These are phyloP conservation scores for Thryonomys swinderianus DNA, from an alignment of 2,113 vertebrate species.

Conservation along the genomic window DNA sequence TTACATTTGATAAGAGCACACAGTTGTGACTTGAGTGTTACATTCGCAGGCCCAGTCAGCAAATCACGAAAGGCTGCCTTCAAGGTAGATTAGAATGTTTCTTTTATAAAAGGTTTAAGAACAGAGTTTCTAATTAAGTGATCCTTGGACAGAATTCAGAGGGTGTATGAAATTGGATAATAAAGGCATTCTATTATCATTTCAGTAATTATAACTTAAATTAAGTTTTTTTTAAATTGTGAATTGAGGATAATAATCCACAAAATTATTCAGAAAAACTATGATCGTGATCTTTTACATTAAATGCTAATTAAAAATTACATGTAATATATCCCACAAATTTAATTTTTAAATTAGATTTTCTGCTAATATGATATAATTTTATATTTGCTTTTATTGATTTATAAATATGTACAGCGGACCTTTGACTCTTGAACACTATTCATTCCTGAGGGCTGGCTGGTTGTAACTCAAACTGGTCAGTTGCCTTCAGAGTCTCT, in stretches of 20 bases:
- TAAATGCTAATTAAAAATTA: background rate
- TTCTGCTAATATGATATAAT: background rate
- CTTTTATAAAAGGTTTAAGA: background rate
- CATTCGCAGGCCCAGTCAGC: background rate
- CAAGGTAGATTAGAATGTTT: background rate
- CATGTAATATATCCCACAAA: background rate
- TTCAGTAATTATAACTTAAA: slow-evolving; percentile 40
- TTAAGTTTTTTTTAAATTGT: slow-evolving; percentile 35
- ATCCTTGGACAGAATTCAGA: slow-evolving; percentile 28
- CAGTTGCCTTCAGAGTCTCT: too few species aligned
- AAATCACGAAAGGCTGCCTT: background rate
- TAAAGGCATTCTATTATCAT: background rate
- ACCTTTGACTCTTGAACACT: too few species aligned
- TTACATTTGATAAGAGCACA: background rate
- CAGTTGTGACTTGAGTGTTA: background rate
- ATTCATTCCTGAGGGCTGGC: too few species aligned
- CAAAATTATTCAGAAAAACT: background rate
- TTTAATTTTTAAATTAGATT: slow-evolving; percentile 19
- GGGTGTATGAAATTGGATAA: background rate
- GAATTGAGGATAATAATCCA: background rate
- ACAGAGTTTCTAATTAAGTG: background rate
- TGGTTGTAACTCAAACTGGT: too few species aligned
- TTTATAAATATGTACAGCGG: background rate
- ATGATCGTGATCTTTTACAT: background rate
- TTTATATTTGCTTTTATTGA: slow-evolving; percentile 10